Conservation (phyloP, 1,140 invertebrate genomes). For the Drosophila subobscura region DNA sequence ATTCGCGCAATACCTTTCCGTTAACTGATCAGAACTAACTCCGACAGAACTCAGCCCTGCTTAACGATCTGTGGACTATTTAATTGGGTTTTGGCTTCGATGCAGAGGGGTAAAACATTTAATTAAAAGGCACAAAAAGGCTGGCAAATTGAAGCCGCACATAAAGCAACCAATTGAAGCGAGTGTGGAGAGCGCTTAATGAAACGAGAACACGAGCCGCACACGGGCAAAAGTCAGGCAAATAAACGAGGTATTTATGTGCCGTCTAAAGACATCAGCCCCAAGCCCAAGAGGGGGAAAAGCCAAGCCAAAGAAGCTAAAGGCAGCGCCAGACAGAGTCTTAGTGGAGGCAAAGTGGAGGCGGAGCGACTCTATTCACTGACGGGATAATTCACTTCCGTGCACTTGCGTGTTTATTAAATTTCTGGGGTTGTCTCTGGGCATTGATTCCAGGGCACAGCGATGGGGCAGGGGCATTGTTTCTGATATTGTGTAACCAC, state of each 20-base stretch:
- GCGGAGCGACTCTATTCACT: slow-evolving; percentile 64
- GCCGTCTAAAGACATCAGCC: slow-evolving; percentile 53
- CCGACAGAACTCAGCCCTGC: slow-evolving; percentile 10
- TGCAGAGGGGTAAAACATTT: slow-evolving; percentile 35
- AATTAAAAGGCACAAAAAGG: slow-evolving; percentile 68
- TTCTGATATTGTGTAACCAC: slow-evolving; percentile 68
- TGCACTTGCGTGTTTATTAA: slow-evolving; percentile 82
- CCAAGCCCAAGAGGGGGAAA: slow-evolving; percentile 1
- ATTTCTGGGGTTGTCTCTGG: slow-evolving; percentile 71
- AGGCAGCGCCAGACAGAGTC: slow-evolving; percentile 1
- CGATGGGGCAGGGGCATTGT: neutral
- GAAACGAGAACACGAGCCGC: slow-evolving; percentile 52
- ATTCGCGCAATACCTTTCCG: slow-evolving; percentile 1
- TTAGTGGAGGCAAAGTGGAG: slow-evolving; percentile 3
- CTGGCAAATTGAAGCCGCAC: slow-evolving; percentile 69
- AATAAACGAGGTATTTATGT: slow-evolving; percentile 80
- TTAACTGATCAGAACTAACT: slow-evolving; percentile 13
- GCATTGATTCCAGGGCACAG: slow-evolving; percentile 60
- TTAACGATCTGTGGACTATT: slow-evolving; percentile 32
- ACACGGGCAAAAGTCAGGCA: slow-evolving; percentile 50
- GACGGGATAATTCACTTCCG: slow-evolving; percentile 79
- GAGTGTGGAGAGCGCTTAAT: slow-evolving; percentile 64
- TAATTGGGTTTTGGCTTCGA: slow-evolving; percentile 47
- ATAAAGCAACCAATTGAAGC: slow-evolving; percentile 78
- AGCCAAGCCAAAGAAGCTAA: slow-evolving; percentile 1